Base-by-base conservation (phyloP, 2,888 invertebrate genomes). In the Eupithecia abbreviata region DNA sequence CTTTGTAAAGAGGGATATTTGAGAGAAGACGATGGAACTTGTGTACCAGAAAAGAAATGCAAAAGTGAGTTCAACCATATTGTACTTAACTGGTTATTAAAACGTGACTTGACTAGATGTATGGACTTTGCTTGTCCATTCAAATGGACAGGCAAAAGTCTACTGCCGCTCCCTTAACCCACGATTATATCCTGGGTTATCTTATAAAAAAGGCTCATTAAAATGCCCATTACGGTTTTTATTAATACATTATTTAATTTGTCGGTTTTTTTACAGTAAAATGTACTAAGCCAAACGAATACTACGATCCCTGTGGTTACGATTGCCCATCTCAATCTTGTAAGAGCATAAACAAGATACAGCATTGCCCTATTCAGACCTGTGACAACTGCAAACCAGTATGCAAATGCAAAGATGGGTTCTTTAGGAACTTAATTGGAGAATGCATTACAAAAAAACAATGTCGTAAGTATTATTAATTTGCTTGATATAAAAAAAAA, bases 1-100 rank as follows among this genome's bases (percentile, higher is more conserved):
- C 43, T 86, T 7, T 90, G 90, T 71, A 80, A 82, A 76, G 78
- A 85, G 4, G 84, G 82, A 0, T 89, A 85, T 69, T 81, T 89
- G 66, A 81, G 88, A 78, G 79, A 79, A 4, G 13, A 77, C 0
- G 83, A 88, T 43, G 89, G 89, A 4, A 79, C 76, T 6, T 90
- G 90, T 65, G 80, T 90, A 7, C 87, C 84, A 4, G 70, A 80
- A 76, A 67, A 85, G 9, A 58, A 86, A 73, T 90, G 90, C 73
- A 78, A 80, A 78, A 75, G 88, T 88, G 72, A 84, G 85, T 77
- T 67, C 3, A 13, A 42, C 10, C 15, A 18, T 18, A 62, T 62
- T 62, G 10, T 58, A 3, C 10, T 47, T 51, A 4, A 30, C 62
- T 62, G 30, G 10, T 30, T 18, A 30, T n/a, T 55, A 9, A 55